These are phyloP conservation scores for Prorops nasuta DNA, from an alignment of 1,140 invertebrate species.

Conservation along the genomic window DNA sequence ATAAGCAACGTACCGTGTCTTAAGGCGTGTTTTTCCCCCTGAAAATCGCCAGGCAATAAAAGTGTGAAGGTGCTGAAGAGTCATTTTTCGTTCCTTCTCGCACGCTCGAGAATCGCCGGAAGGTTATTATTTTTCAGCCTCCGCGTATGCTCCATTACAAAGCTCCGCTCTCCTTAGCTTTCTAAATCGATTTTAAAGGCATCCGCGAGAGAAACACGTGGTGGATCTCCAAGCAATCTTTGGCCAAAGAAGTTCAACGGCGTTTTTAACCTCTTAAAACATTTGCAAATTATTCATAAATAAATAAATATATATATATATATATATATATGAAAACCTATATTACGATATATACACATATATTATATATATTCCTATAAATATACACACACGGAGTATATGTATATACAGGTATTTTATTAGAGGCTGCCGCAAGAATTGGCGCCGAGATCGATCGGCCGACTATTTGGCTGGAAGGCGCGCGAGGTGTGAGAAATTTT, in stretches of 20 bases:
- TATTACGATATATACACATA: too few relatives aligned
- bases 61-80: too few relatives aligned
- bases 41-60: conserved; percentile 26
- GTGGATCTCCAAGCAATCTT: conserved; percentile 13
- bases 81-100: too few relatives aligned
- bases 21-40: conserved; percentile 31
- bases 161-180: too few relatives aligned
- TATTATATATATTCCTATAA: conserved; percentile 38
- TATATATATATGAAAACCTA: conserved; percentile 40
- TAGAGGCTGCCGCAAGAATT: too few relatives aligned
- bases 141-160: background rate
- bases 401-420: conserved; percentile 33
- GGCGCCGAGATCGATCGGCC: too few relatives aligned
- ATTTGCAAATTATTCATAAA: conserved; percentile 16
- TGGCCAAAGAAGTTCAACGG: conserved; percentile 3
- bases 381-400: conserved; percentile 26
- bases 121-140: background rate
- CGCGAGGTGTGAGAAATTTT: background rate
- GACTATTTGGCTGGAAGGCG: too few relatives aligned
- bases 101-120: too few relatives aligned
- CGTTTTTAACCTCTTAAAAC: conserved; percentile 22
- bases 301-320: conserved; percentile 26
- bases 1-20: conserved; percentile 35
- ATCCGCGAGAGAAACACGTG: background rate
- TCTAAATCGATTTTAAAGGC: too few relatives aligned